Evolutionary conservation across 1,140 invertebrate genomes (phyloP).

Genomic region (Drosophila asahinai): DNA sequence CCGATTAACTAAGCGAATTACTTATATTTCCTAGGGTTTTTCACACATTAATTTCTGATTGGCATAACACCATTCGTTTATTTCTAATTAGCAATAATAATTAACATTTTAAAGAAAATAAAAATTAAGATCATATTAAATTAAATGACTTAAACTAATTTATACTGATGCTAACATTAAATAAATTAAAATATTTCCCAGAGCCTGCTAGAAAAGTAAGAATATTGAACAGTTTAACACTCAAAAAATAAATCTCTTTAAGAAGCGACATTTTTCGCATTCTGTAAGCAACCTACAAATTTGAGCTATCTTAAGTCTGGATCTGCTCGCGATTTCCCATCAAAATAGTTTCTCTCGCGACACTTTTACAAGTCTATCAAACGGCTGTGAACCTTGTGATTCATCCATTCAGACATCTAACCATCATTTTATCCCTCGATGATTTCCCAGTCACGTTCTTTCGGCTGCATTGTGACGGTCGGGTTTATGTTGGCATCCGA

Average conservation of each 20-base stretch:
- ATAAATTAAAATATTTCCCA: not conserved
- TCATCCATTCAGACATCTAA: conserved; percentile 32
- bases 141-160: too few relatives aligned
- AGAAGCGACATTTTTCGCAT: conserved; percentile 4
- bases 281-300: conserved; percentile 3
- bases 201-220: not conserved
- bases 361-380: conserved; percentile 34
- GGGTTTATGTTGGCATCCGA: conserved; percentile 46
- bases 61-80: too few relatives aligned
- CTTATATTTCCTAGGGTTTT: too few relatives aligned
- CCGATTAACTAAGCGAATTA: too few relatives aligned
- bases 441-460: conserved; percentile 60
- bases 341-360: conserved; percentile 35
- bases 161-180: too few relatives aligned
- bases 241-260: not conserved
- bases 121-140: too few relatives aligned
- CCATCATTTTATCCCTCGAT: conserved; percentile 11
- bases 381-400: conserved; percentile 22
- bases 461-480: conserved; percentile 27
- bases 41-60: too few relatives aligned
- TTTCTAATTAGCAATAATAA: too few relatives aligned
- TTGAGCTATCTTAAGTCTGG: conserved; percentile 10
- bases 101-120: too few relatives aligned
- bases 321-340: conserved; percentile 28
- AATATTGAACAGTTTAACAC: not conserved